phyloP scores from a whole-genome alignment of 2,888 invertebrate species.

The Mylabris sibirica region DNA sequence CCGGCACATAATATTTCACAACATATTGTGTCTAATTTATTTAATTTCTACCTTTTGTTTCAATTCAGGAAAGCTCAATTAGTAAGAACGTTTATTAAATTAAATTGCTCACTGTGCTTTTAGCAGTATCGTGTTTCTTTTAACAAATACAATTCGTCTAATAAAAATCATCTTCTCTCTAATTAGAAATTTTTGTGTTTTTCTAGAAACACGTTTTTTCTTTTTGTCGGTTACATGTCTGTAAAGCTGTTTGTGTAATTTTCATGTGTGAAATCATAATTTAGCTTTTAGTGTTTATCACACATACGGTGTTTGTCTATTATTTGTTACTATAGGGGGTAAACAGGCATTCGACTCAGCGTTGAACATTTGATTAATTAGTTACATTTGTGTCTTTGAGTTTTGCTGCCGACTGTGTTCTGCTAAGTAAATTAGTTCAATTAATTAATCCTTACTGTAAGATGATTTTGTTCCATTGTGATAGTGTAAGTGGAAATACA shows the following conservation, averaged over 20 bases:
- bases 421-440: slow-evolving; percentile 33
- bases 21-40: neutral
- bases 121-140: neutral
- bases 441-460: slow-evolving; percentile 33
- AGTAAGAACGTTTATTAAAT: slow-evolving; percentile 9
- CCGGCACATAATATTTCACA: neutral
- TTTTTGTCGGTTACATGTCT: neutral
- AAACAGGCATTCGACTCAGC: slow-evolving; percentile 8
- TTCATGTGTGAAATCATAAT: slow-evolving; percentile 15
- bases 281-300: slow-evolving; percentile 16
- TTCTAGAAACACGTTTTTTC: neutral
- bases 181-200: neutral
- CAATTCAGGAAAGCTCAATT: neutral
- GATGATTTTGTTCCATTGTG: slow-evolving; percentile 24
- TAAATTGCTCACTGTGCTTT: slow-evolving; percentile 5
- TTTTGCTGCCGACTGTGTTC: slow-evolving; percentile 34
- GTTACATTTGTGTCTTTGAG: slow-evolving; percentile 33
- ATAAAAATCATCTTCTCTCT: neutral
- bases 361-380: slow-evolving; percentile 35
- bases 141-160: neutral
- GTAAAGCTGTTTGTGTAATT: neutral
- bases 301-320: slow-evolving; percentile 11
- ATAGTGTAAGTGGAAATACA: neutral
- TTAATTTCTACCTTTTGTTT: neutral
- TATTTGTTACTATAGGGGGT: slow-evolving; percentile 14